These are phyloP conservation scores for Gasteruption jaculator DNA, from an alignment of 2,888 invertebrate species.

Conservation along the genomic window DNA sequence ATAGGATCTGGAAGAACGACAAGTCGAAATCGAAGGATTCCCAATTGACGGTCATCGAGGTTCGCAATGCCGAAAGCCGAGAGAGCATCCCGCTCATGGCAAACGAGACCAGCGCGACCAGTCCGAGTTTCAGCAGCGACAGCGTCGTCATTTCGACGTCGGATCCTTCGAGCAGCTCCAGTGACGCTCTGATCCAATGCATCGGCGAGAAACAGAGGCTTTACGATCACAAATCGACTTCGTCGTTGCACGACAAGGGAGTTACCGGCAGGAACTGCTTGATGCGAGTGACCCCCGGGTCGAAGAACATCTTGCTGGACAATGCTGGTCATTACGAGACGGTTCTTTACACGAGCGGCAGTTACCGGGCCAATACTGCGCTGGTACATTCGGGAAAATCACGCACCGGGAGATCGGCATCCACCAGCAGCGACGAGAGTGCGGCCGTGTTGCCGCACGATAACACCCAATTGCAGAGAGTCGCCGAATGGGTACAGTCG, in stretches of 20 bases:
- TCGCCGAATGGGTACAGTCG: slow-evolving; percentile 73
- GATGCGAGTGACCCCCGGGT: slow-evolving; percentile 71
- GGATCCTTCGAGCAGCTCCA: slow-evolving; percentile 46
- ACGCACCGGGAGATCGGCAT: slow-evolving; percentile 36
- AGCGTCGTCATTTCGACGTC: slow-evolving; percentile 47
- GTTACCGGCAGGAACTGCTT: slow-evolving; percentile 66
- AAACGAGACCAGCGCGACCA: slow-evolving; percentile 34
- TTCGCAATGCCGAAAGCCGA: slow-evolving; percentile 36
- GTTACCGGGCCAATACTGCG: slow-evolving; percentile 37
- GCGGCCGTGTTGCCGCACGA: slow-evolving; percentile 31
- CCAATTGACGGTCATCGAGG: slow-evolving; percentile 41
- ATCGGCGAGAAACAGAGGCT: slow-evolving; percentile 16
- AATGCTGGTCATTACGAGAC: slow-evolving; percentile 73
- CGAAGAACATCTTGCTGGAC: slow-evolving; percentile 75
- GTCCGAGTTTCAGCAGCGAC: slow-evolving; percentile 47
- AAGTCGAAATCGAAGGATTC: slow-evolving; percentile 17
- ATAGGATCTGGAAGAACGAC: slow-evolving; percentile 42
- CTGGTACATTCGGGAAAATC: slow-evolving; percentile 42
- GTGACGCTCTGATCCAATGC: slow-evolving; percentile 38
- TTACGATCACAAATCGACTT: slow-evolving; percentile 21
- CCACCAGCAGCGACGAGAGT: slow-evolving; percentile 42
- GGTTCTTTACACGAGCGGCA: slow-evolving; percentile 61
- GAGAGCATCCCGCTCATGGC: slow-evolving; percentile 27
- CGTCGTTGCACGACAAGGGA: slow-evolving; percentile 28
- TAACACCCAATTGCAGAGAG: slow-evolving; percentile 59